Conservation (phyloP, 1,140 invertebrate genomes). For the Helicoverpa armigera region DNA sequence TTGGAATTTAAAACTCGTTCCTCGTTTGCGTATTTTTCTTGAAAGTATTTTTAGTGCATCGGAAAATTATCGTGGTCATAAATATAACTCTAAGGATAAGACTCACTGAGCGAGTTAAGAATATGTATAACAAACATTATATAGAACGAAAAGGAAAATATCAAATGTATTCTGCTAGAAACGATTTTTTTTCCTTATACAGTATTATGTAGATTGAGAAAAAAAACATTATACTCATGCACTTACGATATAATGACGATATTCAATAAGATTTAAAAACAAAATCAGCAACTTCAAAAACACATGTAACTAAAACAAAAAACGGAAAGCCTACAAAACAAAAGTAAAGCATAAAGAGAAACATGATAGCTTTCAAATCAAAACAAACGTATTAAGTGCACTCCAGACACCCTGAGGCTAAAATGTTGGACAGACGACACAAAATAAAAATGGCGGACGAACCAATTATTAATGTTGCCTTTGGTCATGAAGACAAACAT, state of each 20-base stretch:
- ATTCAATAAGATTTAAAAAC: neutral
- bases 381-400: conserved; percentile 6
- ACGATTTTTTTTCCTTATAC: too few species aligned
- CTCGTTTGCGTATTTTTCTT: conserved; percentile 27
- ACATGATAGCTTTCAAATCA: conserved; percentile 22
- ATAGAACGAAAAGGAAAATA: too few species aligned
- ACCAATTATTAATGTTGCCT: conserved; percentile 62
- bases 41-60: conserved; percentile 4
- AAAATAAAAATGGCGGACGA: conserved; percentile 54
- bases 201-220: too few species aligned
- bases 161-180: too few species aligned
- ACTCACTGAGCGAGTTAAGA: too few species aligned
- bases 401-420: conserved; percentile 14
- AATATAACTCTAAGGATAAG: too few species aligned
- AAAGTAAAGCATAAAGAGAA: neutral
- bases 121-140: neutral
- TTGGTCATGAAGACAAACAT: conserved; percentile 61
- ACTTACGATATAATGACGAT: too few species aligned
- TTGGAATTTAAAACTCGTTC: conserved; percentile 46
- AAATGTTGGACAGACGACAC: conserved; percentile 48
- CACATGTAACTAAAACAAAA: too few species aligned
- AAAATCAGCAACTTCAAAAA: neutral
- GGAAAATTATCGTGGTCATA: too few species aligned
- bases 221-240: too few species aligned
- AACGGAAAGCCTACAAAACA: neutral